Evolutionary conservation across 2,888 invertebrate genomes (phyloP).

Genomic region (Brachynemurus nebulosus): DNA sequence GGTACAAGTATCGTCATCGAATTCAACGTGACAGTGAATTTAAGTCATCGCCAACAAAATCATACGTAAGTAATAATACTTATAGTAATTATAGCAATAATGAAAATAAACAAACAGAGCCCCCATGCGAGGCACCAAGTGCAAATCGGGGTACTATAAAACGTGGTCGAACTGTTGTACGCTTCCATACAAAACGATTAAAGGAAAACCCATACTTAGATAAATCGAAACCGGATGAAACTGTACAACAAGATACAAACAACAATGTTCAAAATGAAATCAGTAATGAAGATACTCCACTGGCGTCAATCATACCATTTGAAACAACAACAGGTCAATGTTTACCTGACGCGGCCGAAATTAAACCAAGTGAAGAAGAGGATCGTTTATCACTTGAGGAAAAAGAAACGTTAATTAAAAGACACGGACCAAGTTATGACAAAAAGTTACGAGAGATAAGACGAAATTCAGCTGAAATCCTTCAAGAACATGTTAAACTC

Average conservation of each 20-base stretch:
- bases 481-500: slow-evolving; percentile 40
- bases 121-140: slow-evolving; percentile 5
- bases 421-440: slow-evolving; percentile 26
- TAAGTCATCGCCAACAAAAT: slow-evolving; percentile 18
- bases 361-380: slow-evolving; percentile 38
- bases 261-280: slow-evolving; percentile 36
- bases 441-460: slow-evolving; percentile 30
- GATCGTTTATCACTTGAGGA: slow-evolving; percentile 34
- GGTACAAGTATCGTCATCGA: slow-evolving; percentile 38
- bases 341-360: slow-evolving; percentile 28
- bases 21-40: slow-evolving; percentile 27
- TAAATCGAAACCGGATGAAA: slow-evolving; percentile 13
- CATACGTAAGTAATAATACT: slow-evolving; percentile 8
- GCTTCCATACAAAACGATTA: slow-evolving; percentile 47
- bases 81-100: slow-evolving; percentile 10
- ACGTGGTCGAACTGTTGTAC: slow-evolving; percentile 58
- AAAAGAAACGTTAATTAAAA: slow-evolving; percentile 30
- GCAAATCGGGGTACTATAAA: slow-evolving; percentile 46
- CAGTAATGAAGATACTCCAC: slow-evolving; percentile 27
- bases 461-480: slow-evolving; percentile 41
- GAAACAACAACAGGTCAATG: too few relatives aligned
- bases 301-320: slow-evolving; percentile 18
- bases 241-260: slow-evolving; percentile 25
- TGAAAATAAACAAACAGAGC: slow-evolving; percentile 11
- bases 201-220: slow-evolving; percentile 19